phyloP scores from a whole-genome alignment of 1,140 invertebrate species.

The Drosophila simulans region DNA sequence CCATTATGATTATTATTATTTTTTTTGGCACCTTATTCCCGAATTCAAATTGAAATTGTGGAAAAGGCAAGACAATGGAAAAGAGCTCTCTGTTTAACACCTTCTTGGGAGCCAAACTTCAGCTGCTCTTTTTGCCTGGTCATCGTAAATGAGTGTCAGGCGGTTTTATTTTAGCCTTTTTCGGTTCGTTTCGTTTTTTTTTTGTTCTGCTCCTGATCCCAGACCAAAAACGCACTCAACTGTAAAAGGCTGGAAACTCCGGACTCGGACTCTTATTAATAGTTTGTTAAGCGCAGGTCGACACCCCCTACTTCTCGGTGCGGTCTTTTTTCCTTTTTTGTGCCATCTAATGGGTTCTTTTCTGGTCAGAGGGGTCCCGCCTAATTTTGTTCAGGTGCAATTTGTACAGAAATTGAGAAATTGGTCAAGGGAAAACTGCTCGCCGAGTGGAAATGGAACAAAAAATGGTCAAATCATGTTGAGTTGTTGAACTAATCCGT shows the following conservation, averaged over 20 bases:
- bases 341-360: constrained; percentile 71
- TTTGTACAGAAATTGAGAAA: constrained; percentile 52
- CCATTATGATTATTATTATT: constrained; percentile 45
- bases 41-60: constrained; percentile 52
- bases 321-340: constrained; percentile 42
- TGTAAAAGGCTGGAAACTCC: constrained; percentile 52
- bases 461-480: constrained; percentile 79
- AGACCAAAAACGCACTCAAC: constrained; percentile 56
- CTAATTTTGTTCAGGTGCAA: constrained; percentile 83
- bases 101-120: constrained; percentile 65
- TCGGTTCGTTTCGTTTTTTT: constrained; percentile 3
- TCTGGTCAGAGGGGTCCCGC: constrained; percentile 26
- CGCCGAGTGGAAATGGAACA: constrained; percentile 1
- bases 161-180: constrained; percentile 37
- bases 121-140: constrained; percentile 70
- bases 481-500: constrained; percentile 79
- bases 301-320: constrained; percentile 62
- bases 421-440: constrained; percentile 19
- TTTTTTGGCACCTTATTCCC: constrained; percentile 48
- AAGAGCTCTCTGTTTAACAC: constrained; percentile 66
- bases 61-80: constrained; percentile 9
- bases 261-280: constrained; percentile 65
- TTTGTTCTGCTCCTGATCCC: constrained; percentile 37
- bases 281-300: constrained; percentile 79
- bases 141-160: constrained; percentile 75